These are phyloP conservation scores for Plectrocnemia conspersa DNA, from an alignment of 1,140 invertebrate species.

Conservation along the genomic window DNA sequence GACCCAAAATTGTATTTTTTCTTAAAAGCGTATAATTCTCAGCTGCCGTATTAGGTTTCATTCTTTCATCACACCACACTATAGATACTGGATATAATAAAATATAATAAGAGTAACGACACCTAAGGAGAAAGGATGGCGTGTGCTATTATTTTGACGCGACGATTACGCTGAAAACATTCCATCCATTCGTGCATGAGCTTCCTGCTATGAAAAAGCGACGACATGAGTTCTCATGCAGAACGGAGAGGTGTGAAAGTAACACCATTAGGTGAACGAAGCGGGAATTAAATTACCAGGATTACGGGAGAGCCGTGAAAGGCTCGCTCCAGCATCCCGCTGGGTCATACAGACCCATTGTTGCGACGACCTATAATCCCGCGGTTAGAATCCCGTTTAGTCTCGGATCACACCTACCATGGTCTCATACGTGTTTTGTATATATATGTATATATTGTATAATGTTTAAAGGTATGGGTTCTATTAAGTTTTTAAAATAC, in stretches of 20 bases:
- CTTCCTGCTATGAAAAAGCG: neutral
- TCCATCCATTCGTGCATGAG: slow-evolving; percentile 9
- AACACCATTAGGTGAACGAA: slow-evolving; percentile 22
- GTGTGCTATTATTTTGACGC: slow-evolving; percentile 17
- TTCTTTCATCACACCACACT: neutral
- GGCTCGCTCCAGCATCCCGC: neutral
- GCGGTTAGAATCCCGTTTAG: slow-evolving; percentile 6
- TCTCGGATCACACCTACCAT: no score
- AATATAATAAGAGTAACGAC: no score
- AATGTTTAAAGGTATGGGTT: no score
- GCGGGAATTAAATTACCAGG: slow-evolving; percentile 25
- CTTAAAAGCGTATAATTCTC: no score
- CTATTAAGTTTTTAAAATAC: no score
- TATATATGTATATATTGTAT: no score
- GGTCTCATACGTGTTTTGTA: no score
- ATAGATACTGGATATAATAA: no score
- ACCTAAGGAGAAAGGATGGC: no score
- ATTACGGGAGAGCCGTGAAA: slow-evolving; percentile 14
- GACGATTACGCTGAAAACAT: neutral
- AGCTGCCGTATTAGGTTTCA: neutral
- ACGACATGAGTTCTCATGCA: slow-evolving; percentile 16
- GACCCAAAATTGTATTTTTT: no score
- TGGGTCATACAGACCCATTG: slow-evolving; percentile 8
- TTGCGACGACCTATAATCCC: slow-evolving; percentile 5
- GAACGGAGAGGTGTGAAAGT: slow-evolving; percentile 23